Percentiles rank a stretch among this genome's conserved stretches.
These are phyloP conservation scores for Lycaena phlaeas DNA, from an alignment of 2,888 invertebrate species.

Conservation along the genomic window DNA sequence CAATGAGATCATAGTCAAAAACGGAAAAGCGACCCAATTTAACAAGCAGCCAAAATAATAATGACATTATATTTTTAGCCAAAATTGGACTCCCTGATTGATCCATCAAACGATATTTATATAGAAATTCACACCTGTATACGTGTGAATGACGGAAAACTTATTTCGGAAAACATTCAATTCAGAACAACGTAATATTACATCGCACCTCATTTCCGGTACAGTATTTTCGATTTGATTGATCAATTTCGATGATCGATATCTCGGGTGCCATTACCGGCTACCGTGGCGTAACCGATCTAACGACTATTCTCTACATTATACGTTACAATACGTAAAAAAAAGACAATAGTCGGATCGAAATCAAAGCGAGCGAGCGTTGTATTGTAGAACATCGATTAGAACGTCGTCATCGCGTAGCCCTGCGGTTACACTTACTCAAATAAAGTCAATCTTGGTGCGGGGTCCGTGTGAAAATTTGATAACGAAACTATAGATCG, in stretches of 20 bases:
- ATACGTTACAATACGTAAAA: slow-evolving; percentile 42
- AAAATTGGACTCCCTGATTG: background rate
- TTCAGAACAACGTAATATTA: slow-evolving; percentile 48
- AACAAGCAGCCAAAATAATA: background rate
- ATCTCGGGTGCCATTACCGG: slow-evolving; percentile 62
- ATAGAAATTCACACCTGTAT: slow-evolving; percentile 24
- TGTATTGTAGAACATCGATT: slow-evolving; percentile 16
- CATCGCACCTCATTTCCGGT: slow-evolving; percentile 69
- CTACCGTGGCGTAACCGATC: slow-evolving; percentile 44
- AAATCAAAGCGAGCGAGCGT: background rate
- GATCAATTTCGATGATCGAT: slow-evolving; percentile 70
- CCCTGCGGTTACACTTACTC: slow-evolving; percentile 65
- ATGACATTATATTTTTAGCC: background rate
- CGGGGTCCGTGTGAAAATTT: slow-evolving; percentile 69
- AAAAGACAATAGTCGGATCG: slow-evolving; percentile 28
- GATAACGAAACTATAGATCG: slow-evolving; percentile 70
- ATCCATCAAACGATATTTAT: slow-evolving; percentile 5
- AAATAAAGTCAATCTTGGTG: slow-evolving; percentile 71
- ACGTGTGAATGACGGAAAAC: slow-evolving; percentile 20
- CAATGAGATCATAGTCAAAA: no score
- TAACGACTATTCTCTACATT: slow-evolving; percentile 39
- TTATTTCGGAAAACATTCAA: slow-evolving; percentile 47
- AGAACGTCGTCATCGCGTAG: slow-evolving; percentile 34
- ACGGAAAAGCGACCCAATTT: background rate
- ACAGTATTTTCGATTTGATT: slow-evolving; percentile 64